Percentiles rank a stretch among this genome's conserved stretches.
phyloP scores from a whole-genome alignment of 2,113 vertebrate genomes.

The Panthera tigris region DNA sequence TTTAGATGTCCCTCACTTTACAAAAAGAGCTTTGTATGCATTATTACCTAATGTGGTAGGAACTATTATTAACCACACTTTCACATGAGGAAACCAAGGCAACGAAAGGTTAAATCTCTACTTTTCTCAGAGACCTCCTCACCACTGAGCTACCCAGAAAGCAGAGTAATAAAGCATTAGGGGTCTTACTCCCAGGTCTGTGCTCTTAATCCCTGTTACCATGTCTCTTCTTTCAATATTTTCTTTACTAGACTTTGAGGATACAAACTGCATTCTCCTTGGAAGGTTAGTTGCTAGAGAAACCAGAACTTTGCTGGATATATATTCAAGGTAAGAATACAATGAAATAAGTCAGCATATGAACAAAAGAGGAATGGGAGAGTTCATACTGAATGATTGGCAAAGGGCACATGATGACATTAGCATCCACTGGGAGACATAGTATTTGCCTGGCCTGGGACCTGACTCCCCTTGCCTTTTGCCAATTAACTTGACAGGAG shows the following conservation, averaged over 20 bases:
- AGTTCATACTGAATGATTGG: neutral
- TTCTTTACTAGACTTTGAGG: neutral
- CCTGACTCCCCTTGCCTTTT: neutral
- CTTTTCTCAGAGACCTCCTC: neutral
- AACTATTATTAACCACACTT: neutral
- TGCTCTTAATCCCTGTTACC: neutral
- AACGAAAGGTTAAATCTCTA: neutral
- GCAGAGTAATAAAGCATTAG: neutral
- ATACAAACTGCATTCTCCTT: slow-evolving; percentile 56
- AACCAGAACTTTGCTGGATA: neutral
- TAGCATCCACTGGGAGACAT: neutral
- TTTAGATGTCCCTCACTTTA: slow-evolving; percentile 30
- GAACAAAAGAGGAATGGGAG: neutral
- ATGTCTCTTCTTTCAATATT: neutral
- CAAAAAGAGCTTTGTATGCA: neutral
- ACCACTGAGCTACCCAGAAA: neutral
- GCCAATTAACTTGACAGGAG: neutral
- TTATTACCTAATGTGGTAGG: neutral
- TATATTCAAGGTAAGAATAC: neutral
- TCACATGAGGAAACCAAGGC: neutral
- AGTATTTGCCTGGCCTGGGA: neutral
- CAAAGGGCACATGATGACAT: neutral
- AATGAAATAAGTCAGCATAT: neutral
- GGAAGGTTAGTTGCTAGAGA: slow-evolving; percentile 13
- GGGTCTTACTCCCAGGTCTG: neutral